Conservation (phyloP, 2,888 invertebrate genomes). For the Dyspetes luteomarginatus region DNA sequence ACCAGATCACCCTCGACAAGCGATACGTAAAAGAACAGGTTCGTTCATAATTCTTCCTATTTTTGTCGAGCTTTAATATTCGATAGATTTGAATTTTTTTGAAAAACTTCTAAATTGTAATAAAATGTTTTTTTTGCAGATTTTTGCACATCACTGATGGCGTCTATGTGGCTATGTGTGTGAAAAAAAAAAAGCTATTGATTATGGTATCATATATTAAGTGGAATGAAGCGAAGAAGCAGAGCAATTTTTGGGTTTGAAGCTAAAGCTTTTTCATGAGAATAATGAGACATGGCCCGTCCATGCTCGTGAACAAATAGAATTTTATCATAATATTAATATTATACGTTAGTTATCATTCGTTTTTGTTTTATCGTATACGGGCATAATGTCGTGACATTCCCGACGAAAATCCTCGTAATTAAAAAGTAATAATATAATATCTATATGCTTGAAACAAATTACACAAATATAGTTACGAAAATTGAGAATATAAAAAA, state of each 20-base stretch:
- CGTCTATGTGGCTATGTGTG: conserved; percentile 59
- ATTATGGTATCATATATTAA: conserved; percentile 45
- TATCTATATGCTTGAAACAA: conserved; percentile 45
- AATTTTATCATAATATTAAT: conserved; percentile 70
- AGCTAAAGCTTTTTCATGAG: conserved; percentile 35
- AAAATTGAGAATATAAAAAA: conserved; percentile 73
- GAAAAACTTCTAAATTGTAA: background rate
- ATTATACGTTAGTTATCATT: conserved; percentile 72
- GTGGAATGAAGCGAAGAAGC: background rate
- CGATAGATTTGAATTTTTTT: conserved; percentile 1
- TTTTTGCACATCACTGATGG: conserved; percentile 38
- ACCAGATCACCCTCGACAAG: conserved; percentile 71
- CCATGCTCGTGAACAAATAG: conserved; percentile 57
- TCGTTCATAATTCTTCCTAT: no score
- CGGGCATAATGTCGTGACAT: conserved; percentile 9
- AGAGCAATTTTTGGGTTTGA: conserved; percentile 53
- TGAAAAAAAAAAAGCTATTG: conserved; percentile 73
- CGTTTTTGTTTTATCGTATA: conserved; percentile 28
- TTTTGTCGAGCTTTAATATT: no score
- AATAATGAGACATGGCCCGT: background rate
- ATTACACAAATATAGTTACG: conserved; percentile 69
- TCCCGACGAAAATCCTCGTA: background rate
- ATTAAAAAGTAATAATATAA: background rate
- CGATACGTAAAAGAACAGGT: conserved; percentile 72
- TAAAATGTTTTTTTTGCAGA: conserved; percentile 28